Percentiles rank a stretch among this genome's conserved stretches.
These are phyloP conservation scores for Sparus aurata DNA, from an alignment of 2,797 vertebrate genomes.

Conservation along the genomic window DNA sequence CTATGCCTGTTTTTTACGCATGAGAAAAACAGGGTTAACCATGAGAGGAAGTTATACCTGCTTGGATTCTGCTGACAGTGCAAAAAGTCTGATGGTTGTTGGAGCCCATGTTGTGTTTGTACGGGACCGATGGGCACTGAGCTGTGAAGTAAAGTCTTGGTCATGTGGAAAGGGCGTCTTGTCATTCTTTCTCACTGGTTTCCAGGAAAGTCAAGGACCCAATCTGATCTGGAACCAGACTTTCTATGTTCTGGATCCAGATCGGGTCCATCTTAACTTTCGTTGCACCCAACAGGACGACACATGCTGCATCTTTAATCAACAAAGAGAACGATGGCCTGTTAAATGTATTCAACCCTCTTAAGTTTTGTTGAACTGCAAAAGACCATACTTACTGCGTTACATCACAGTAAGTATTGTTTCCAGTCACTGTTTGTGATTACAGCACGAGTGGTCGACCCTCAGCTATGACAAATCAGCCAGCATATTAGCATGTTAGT, in stretches of 20 bases:
- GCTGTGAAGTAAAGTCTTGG: constrained; percentile 79
- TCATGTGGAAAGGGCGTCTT: constrained; percentile 49
- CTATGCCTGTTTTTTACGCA: constrained; percentile 76
- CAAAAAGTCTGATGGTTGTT: constrained; percentile 44
- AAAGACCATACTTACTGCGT: too few relatives aligned
- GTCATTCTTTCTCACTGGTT: constrained; percentile 45
- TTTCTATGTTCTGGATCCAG: background rate
- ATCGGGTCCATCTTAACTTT: background rate
- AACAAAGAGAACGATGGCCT: background rate
- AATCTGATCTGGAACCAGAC: background rate
- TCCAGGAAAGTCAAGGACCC: background rate
- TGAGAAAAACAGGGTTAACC: constrained; percentile 78
- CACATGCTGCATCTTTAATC: background rate
- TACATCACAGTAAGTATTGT: too few relatives aligned
- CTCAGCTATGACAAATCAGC: too few relatives aligned
- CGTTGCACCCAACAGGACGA: background rate
- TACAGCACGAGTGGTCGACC: too few relatives aligned
- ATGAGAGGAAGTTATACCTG: constrained; percentile 62
- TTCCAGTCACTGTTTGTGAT: too few relatives aligned
- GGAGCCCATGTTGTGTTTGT: constrained; percentile 57
- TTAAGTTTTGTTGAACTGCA: too few relatives aligned
- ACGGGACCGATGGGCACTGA: constrained; percentile 52
- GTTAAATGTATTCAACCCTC: too few relatives aligned
- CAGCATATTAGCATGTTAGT: too few relatives aligned
- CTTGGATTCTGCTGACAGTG: constrained; percentile 62